These are phyloP conservation scores for Amphilophus citrinellus DNA, from an alignment of 2,113 vertebrate genomes.

Conservation along the genomic window DNA sequence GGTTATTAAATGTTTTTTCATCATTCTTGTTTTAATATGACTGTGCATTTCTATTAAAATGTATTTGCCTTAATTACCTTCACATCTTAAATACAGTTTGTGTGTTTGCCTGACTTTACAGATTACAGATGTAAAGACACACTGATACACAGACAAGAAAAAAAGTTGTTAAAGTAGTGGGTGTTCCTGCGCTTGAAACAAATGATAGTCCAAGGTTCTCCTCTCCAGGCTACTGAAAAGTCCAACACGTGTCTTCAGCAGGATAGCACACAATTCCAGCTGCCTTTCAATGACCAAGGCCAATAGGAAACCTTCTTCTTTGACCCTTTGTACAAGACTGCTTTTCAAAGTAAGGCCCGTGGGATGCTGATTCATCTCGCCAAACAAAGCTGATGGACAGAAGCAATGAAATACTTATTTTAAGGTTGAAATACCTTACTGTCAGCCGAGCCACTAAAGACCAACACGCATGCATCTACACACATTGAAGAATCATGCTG, in stretches of 20 bases:
- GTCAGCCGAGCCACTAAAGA: background rate
- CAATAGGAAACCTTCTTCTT: slow-evolving; percentile 18
- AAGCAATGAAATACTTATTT: slow-evolving; percentile 30
- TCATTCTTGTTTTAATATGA: background rate
- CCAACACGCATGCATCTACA: background rate
- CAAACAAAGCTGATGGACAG: slow-evolving; percentile 51
- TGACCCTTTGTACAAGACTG: slow-evolving; percentile 50
- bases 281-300: slow-evolving; percentile 57
- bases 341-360: slow-evolving; percentile 45
- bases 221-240: background rate
- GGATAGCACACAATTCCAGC: background rate
- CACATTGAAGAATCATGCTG: background rate
- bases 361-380: slow-evolving; percentile 51
- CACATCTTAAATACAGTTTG: background rate
- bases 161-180: background rate
- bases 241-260: slow-evolving; percentile 21
- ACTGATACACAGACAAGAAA: background rate
- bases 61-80: background rate
- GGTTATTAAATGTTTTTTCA: background rate
- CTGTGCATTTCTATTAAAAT: background rate
- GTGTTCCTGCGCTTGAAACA: slow-evolving; percentile 24
- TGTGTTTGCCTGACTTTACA: background rate
- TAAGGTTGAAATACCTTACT: slow-evolving; percentile 15
- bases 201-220: slow-evolving; percentile 59
- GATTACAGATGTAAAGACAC: slow-evolving; percentile 24